Conservation (phyloP, 2,888 invertebrate species). For the Noctua comes region DNA sequence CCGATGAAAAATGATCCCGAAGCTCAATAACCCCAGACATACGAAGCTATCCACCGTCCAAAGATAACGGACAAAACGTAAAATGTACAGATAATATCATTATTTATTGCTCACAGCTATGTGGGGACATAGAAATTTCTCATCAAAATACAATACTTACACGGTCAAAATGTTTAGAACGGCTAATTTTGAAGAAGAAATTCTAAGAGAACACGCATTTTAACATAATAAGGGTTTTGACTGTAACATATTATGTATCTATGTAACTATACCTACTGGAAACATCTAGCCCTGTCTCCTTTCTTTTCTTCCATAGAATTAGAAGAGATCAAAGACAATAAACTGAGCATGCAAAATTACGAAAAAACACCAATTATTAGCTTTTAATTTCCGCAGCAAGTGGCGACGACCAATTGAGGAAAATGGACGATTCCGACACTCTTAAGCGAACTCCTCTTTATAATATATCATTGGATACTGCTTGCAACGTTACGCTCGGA, state of each 20-base stretch:
- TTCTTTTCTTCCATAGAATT: background rate
- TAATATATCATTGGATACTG: conserved; percentile 46
- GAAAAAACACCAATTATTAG: conserved; percentile 37
- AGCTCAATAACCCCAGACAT: conserved; percentile 33
- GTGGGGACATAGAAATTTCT: background rate
- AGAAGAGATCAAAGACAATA: background rate
- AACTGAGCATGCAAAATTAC: conserved; percentile 6
- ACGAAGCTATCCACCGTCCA: conserved; percentile 21
- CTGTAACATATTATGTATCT: too few species aligned
- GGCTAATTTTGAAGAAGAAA: background rate
- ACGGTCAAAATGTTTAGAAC: background rate
- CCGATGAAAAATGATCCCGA: background rate
- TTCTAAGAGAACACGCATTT: too few species aligned
- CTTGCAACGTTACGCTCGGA: conserved; percentile 36
- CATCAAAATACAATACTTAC: background rate
- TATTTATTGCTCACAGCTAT: conserved; percentile 59
- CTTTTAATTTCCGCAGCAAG: conserved; percentile 42
- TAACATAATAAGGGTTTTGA: too few species aligned
- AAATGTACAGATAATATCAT: conserved; percentile 60
- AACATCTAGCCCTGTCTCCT: background rate
- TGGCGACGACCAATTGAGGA: conserved; percentile 44
- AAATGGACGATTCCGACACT: conserved; percentile 41
- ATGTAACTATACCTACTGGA: background rate
- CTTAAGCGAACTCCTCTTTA: conserved; percentile 34
- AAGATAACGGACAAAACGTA: conserved; percentile 58